Evolutionary conservation across 1,140 invertebrate species (phyloP).

Genomic region (Andrena cerasifolii): DNA sequence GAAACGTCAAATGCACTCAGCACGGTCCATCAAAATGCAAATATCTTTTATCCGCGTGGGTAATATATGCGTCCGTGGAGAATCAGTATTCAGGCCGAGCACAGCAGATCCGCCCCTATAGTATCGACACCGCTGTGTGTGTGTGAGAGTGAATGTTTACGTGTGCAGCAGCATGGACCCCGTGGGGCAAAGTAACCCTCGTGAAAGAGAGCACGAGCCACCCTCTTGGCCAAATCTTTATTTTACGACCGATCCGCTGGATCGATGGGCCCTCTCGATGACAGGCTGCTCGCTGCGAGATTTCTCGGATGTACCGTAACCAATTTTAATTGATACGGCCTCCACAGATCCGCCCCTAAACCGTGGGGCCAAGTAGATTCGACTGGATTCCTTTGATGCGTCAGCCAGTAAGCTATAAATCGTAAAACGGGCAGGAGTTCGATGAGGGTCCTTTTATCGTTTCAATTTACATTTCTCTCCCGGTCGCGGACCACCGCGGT

Average conservation of each 20-base stretch:
- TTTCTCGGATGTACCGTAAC: constrained; percentile 43
- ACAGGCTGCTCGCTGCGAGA: constrained; percentile 33
- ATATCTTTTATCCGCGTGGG: constrained; percentile 75
- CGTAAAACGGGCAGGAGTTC: neutral
- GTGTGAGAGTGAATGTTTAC: neutral
- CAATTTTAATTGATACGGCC: constrained; percentile 67
- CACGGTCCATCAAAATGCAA: constrained; percentile 78
- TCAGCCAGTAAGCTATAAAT: constrained; percentile 18
- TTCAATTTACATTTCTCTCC: constrained; percentile 32
- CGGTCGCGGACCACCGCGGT: neutral
- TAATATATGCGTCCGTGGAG: constrained; percentile 77
- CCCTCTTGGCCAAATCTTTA: constrained; percentile 68
- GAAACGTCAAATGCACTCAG: constrained; percentile 78
- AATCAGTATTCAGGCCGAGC: constrained; percentile 76
- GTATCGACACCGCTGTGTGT: constrained; percentile 44
- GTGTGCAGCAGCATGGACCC: constrained; percentile 29
- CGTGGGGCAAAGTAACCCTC: constrained; percentile 53
- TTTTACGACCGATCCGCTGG: constrained; percentile 63
- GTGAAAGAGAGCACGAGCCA: constrained; percentile 41
- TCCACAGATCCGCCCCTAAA: neutral
- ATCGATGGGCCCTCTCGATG: constrained; percentile 57
- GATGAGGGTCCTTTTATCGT: constrained; percentile 11
- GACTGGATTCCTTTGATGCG: constrained; percentile 16
- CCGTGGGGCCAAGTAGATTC: neutral
- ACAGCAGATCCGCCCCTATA: constrained; percentile 69